Evolutionary conservation across 2,113 vertebrate species (phyloP).

Genomic region (Pseudopipra pipra): DNA sequence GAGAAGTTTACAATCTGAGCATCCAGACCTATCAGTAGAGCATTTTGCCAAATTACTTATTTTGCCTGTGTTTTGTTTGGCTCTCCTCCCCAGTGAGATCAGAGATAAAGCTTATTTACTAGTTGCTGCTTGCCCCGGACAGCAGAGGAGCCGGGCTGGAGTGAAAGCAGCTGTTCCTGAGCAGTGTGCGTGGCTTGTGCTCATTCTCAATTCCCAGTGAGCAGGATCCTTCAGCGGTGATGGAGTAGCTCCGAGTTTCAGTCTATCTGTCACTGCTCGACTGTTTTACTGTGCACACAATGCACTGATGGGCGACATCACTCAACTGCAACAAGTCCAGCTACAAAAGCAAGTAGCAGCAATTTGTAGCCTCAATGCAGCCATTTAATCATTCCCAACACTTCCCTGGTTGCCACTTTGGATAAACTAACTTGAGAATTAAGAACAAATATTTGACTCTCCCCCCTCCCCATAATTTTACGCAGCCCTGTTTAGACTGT

Average conservation of each 20-base stretch:
- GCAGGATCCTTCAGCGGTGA: constrained; percentile 70
- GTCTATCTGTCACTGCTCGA: constrained; percentile 81
- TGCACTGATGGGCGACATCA: constrained; percentile 77
- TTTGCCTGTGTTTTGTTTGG: constrained; percentile 8
- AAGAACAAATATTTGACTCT: constrained; percentile 76
- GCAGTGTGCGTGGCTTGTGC: constrained; percentile 21
- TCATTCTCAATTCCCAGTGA: constrained; percentile 72
- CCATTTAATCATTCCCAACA: constrained; percentile 67
- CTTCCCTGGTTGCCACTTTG: constrained; percentile 51
- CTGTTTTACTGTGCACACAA: constrained; percentile 85
- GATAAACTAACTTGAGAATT: constrained; percentile 69
- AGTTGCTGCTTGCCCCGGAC: constrained; percentile 74
- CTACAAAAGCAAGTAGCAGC: constrained; percentile 71
- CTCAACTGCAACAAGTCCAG: constrained; percentile 77
- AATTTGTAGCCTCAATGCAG: constrained; percentile 72
- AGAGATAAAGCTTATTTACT: constrained; percentile 31
- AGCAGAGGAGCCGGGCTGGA: constrained; percentile 63
- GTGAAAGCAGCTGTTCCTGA: constrained; percentile 14
- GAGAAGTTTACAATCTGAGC: neutral
- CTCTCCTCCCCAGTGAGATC: neutral
- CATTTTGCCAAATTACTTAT: constrained; percentile 29
- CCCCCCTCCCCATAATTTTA: constrained; percentile 61
- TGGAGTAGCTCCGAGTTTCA: constrained; percentile 73
- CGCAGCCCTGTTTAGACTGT: constrained; percentile 71
- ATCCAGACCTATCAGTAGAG: neutral